Percentiles rank a stretch among this genome's conserved stretches.
Evolutionary conservation across 2,797 vertebrate genomes (phyloP).

Genomic region (Mormyrus proboscirostris): DNA sequence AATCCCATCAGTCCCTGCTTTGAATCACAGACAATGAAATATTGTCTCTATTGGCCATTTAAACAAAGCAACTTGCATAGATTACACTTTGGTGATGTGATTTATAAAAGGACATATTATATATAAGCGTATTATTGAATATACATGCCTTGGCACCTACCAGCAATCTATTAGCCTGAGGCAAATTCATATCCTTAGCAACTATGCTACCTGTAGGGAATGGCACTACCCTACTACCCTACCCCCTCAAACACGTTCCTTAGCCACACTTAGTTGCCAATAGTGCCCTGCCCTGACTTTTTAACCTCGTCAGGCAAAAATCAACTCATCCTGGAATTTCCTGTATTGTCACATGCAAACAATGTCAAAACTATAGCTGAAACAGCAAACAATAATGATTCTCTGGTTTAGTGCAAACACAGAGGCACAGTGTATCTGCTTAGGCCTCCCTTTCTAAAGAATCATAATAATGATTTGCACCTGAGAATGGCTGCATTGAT

Average conservation of each 20-base stretch:
- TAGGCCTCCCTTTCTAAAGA: not conserved
- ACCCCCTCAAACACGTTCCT: not conserved
- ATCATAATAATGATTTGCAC: not conserved
- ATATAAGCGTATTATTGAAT: not conserved
- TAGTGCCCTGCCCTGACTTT: not conserved
- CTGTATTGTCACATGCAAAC: not conserved
- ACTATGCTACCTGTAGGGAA: not conserved
- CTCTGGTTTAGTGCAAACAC: not conserved
- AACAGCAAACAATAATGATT: not conserved
- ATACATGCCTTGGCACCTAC: not conserved
- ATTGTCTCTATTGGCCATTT: not conserved
- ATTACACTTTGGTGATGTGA: not conserved
- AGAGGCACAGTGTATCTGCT: not conserved
- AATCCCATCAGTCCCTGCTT: not conserved
- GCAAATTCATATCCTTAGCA: not conserved
- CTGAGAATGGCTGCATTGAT: not conserved
- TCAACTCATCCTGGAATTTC: slow-evolving; percentile 5
- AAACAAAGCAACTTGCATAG: not conserved
- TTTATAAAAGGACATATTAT: not conserved
- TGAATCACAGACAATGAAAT: not conserved
- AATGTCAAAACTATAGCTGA: not conserved
- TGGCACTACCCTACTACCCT: not conserved
- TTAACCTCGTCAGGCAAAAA: not conserved
- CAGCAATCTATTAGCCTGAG: not conserved
- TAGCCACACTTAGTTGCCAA: not conserved